Evolutionary conservation across 2,113 vertebrate species (phyloP).

Genomic region (Nycticebus coucang): DNA sequence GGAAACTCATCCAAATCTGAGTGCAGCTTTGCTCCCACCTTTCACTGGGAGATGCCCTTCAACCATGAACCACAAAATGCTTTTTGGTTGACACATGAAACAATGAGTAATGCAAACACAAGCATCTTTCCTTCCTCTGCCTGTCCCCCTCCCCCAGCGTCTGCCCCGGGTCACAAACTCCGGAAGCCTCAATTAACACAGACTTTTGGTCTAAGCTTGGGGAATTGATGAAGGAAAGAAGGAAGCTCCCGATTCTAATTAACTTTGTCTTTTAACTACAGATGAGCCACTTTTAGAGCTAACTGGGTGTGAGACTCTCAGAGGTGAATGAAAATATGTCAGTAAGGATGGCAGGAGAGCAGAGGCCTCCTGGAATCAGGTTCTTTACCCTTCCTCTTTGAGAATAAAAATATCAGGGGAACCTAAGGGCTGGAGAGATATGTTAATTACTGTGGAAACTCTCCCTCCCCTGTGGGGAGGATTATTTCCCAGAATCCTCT

Average conservation of each 20-base stretch:
- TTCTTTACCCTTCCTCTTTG: background rate
- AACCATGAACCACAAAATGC: accelerated
- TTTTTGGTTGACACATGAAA: background rate
- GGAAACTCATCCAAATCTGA: background rate
- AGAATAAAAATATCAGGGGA: background rate
- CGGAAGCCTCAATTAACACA: background rate
- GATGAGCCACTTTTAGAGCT: conserved; percentile 55
- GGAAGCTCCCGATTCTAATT: conserved; percentile 43
- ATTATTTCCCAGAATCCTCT: background rate
- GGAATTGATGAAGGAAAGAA: background rate
- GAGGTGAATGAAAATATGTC: background rate
- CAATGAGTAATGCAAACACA: background rate
- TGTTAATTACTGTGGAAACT: background rate
- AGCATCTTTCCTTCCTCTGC: background rate
- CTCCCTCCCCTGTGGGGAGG: background rate
- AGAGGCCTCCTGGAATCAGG: background rate
- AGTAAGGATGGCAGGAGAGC: background rate
- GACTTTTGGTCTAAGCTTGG: conserved; percentile 13
- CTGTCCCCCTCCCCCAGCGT: accelerated
- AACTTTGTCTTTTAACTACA: conserved; percentile 69
- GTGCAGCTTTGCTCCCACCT: too few relatives aligned
- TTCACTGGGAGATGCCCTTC: too few relatives aligned
- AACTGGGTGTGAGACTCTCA: background rate
- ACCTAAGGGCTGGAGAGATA: background rate
- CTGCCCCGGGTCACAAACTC: background rate